A percentile compares a stretch with the other conserved stretches of the same genome.
These are phyloP conservation scores for Sebastiscus albofasciatus DNA, from an alignment of 2,797 vertebrate species.

Conservation along the genomic window DNA sequence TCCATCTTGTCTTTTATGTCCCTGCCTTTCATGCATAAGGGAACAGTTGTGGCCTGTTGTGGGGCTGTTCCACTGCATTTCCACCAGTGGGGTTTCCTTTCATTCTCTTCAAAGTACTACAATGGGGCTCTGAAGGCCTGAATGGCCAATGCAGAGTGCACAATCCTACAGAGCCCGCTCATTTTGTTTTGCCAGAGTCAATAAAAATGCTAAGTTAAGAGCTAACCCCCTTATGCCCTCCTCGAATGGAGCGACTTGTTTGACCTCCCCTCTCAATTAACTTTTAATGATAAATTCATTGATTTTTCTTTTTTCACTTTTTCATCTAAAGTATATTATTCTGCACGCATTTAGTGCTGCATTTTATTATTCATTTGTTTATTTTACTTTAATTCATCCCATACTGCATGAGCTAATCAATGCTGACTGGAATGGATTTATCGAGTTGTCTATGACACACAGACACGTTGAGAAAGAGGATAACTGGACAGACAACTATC, in stretches of 20 bases:
- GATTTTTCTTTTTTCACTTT: slow-evolving; percentile 39
- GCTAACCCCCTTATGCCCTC: slow-evolving; percentile 84
- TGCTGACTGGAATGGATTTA: slow-evolving; percentile 9
- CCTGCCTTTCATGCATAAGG: slow-evolving; percentile 99
- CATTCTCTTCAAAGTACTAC: slow-evolving; percentile 96
- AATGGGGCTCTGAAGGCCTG: slow-evolving; percentile 92
- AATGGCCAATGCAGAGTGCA: slow-evolving; percentile 97
- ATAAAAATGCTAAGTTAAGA: slow-evolving; percentile 99
- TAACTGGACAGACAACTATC: background rate
- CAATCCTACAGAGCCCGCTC: slow-evolving; percentile 96
- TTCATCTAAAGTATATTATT: slow-evolving; percentile 15
- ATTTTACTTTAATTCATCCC: background rate
- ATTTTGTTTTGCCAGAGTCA: slow-evolving; percentile 99
- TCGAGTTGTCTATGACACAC: background rate
- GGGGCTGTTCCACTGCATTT: slow-evolving; percentile 99
- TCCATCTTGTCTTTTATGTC: slow-evolving; percentile 99
- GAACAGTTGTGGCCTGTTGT: slow-evolving; percentile 99
- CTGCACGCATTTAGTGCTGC: background rate
- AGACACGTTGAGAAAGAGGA: background rate
- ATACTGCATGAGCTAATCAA: background rate
- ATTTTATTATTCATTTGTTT: background rate
- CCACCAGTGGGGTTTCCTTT: slow-evolving; percentile 99
- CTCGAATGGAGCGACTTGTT: slow-evolving; percentile 79
- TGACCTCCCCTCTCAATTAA: slow-evolving; percentile 86
- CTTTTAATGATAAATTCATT: slow-evolving; percentile 84